These are phyloP conservation scores for Ovis canadensis DNA, from an alignment of 2,113 vertebrate genomes.

Conservation along the genomic window DNA sequence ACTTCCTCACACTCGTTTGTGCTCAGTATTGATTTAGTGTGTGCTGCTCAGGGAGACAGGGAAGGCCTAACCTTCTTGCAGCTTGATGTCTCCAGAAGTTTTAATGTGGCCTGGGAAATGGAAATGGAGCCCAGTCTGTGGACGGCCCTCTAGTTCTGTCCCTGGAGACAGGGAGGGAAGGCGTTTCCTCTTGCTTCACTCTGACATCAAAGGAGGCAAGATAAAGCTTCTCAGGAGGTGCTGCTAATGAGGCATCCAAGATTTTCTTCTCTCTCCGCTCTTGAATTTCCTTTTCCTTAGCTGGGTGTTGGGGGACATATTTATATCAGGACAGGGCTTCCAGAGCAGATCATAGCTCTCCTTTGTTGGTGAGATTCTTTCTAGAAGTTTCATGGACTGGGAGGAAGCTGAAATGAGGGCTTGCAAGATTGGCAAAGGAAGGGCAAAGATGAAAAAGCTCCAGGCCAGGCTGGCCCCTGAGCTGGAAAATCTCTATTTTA, in stretches of 20 bases:
- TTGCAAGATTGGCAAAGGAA: background rate
- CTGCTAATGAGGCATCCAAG: background rate
- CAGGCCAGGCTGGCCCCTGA: background rate
- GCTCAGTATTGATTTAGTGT: background rate
- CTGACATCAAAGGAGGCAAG: background rate
- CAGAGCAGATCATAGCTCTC: constrained; percentile 29
- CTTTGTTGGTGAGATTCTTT: constrained; percentile 65
- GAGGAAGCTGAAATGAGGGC: background rate
- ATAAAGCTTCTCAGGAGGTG: background rate
- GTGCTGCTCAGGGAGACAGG: background rate
- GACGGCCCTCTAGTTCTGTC: background rate
- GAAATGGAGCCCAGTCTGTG: background rate
- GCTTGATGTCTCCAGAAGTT: background rate
- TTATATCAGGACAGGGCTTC: constrained; percentile 52
- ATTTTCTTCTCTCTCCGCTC: constrained; percentile 28
- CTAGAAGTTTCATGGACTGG: constrained; percentile 22
- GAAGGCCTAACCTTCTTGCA: background rate
- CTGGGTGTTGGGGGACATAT: constrained; percentile 31
- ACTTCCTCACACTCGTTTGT: background rate
- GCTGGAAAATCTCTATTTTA: background rate
- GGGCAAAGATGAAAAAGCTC: background rate
- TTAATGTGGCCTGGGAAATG: background rate
- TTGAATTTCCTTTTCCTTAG: constrained; percentile 41
- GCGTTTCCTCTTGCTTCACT: background rate
- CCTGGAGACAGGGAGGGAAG: background rate